Evolutionary conservation across 30 jellyfish, hydroid and myxozoan genomes (phyloP).

Genomic region (Nemopilema nomurai): DNA sequence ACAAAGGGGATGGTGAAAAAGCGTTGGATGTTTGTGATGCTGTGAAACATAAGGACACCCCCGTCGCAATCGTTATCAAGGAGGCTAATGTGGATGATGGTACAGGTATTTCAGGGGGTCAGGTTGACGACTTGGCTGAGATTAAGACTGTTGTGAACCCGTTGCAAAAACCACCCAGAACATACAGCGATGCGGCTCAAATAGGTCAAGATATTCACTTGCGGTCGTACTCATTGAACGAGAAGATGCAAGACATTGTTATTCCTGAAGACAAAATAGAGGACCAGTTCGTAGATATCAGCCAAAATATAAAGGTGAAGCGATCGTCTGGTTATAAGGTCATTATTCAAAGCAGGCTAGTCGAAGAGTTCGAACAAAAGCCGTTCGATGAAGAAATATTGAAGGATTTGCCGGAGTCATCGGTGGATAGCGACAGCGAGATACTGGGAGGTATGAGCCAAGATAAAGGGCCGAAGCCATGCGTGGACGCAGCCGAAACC

Average conservation of each 20-base stretch:
- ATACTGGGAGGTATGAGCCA: constrained; percentile 22
- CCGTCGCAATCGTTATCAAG: constrained; percentile 17
- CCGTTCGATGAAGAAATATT: constrained; percentile 42
- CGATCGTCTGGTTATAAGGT: constrained; percentile 3
- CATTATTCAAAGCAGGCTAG: constrained; percentile 12
- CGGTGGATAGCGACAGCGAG: constrained; percentile 68
- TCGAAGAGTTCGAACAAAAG: constrained; percentile 8
- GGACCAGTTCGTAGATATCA: constrained; percentile 7
- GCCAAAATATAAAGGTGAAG: neutral
- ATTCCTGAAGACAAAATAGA: neutral
- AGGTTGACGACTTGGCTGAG: constrained; percentile 7
- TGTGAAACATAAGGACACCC: constrained; percentile 9
- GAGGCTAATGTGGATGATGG: neutral
- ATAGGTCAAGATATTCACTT: constrained; percentile 5
- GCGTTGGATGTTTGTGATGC: neutral
- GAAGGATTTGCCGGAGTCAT: constrained; percentile 67
- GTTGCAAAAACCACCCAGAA: constrained; percentile 54
- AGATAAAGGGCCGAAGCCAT: neutral
- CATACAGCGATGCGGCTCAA: constrained; percentile 36
- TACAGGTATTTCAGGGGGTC: neutral
- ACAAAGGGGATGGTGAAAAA: neutral
- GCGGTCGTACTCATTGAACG: constrained; percentile 11
- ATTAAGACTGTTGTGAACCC: constrained; percentile 36
- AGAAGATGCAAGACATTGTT: neutral
- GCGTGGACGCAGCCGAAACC: neutral